These are phyloP conservation scores for Dryadula phaetusa DNA, from an alignment of 2,888 invertebrate species.

Conservation along the genomic window DNA sequence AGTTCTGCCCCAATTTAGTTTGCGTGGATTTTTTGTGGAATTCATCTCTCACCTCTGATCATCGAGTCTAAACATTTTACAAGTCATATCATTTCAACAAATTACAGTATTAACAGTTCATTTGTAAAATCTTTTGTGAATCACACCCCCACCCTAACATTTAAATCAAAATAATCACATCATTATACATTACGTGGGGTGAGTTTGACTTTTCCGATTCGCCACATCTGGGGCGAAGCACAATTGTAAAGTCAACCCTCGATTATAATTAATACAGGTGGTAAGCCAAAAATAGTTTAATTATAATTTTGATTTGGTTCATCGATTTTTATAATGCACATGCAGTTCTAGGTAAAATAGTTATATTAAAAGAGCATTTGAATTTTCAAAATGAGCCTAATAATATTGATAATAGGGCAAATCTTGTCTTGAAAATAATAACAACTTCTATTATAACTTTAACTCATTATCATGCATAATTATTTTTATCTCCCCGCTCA, in stretches of 20 bases:
- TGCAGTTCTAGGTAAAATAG: too few relatives aligned
- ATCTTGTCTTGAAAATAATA: too few relatives aligned
- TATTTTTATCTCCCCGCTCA: background rate
- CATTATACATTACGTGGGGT: slow-evolving; percentile 38
- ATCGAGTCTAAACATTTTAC: background rate
- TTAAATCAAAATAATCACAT: slow-evolving; percentile 36
- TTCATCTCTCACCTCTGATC: too few relatives aligned
- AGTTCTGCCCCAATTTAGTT: too few relatives aligned
- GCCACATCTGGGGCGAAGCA: slow-evolving; percentile 41
- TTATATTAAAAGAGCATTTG: too few relatives aligned
- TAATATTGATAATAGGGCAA: background rate
- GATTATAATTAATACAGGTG: slow-evolving; percentile 30
- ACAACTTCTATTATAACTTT: too few relatives aligned
- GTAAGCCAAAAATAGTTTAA: slow-evolving; percentile 30
- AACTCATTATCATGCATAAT: too few relatives aligned
- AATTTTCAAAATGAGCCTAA: too few relatives aligned
- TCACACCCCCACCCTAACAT: slow-evolving; percentile 21
- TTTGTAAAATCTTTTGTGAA: slow-evolving; percentile 19
- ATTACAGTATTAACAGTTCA: slow-evolving; percentile 19
- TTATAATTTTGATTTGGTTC: background rate
- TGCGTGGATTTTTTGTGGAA: too few relatives aligned
- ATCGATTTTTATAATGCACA: background rate
- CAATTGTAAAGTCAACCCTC: slow-evolving; percentile 35
- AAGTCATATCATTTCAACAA: slow-evolving; percentile 17
- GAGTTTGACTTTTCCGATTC: slow-evolving; percentile 44